These are phyloP conservation scores for Eumaeus atala DNA, from an alignment of 1,140 invertebrate species.

Conservation along the genomic window DNA sequence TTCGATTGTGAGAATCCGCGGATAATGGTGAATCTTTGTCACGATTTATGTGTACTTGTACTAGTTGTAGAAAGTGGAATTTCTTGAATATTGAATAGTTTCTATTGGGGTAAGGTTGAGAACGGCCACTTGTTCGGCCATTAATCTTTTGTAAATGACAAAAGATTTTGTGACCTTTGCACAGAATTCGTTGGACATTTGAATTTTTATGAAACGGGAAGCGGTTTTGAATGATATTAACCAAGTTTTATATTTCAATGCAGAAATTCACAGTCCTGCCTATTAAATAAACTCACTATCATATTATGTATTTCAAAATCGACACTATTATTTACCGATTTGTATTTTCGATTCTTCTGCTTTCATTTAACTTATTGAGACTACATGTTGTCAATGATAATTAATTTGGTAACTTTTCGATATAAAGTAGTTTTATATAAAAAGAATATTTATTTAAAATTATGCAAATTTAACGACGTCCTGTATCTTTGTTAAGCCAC, in stretches of 20 bases:
- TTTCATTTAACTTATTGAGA: too few species aligned
- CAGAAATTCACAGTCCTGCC: too few species aligned
- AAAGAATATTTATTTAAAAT: too few species aligned
- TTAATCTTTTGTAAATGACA: slow-evolving; percentile 48
- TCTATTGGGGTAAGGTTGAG: slow-evolving; percentile 33
- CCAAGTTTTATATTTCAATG: not conserved
- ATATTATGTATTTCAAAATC: too few species aligned
- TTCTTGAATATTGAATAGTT: slow-evolving; percentile 63
- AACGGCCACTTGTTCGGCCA: slow-evolving; percentile 51
- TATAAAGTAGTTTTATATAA: too few species aligned
- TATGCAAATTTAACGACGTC: too few species aligned
- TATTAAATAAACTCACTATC: too few species aligned
- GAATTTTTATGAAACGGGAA: slow-evolving; percentile 1
- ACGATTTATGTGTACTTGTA: slow-evolving; percentile 50
- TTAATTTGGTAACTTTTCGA: too few species aligned
- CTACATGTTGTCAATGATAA: too few species aligned
- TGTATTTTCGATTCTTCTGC: too few species aligned
- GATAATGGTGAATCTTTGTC: slow-evolving; percentile 50
- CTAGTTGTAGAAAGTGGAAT: slow-evolving; percentile 58
- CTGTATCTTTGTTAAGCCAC: too few species aligned
- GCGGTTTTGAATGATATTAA: slow-evolving; percentile 6
- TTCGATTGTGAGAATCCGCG: slow-evolving; percentile 57
- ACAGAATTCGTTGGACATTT: slow-evolving; percentile 11
- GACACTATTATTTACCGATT: too few species aligned
- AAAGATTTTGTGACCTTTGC: slow-evolving; percentile 31